Evolutionary conservation across 2,888 invertebrate genomes (phyloP), one percentile per base, ranked within the genome.

Genomic region (Calameuta idolon): DNA sequence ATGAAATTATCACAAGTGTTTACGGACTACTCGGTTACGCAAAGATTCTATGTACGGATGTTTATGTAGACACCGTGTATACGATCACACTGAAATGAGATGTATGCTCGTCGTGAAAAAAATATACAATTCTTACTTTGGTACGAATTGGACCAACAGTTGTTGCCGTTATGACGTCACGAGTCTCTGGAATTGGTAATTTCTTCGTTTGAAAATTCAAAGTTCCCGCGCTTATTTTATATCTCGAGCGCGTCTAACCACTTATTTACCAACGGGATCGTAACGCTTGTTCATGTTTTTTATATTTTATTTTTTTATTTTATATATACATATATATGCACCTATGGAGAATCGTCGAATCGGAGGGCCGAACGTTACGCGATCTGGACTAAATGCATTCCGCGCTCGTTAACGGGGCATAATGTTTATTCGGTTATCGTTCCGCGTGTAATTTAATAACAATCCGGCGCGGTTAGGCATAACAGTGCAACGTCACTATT

Each of bases 401-500:
- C 78, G 82, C 77, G 84, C 87, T 89, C 88, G 90, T 90, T 90
- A 90, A 88, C 80, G 85, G 85, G 84, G 85, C 88, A 86, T 88
- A 90, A 90, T 89, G 90, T 89, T 90, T 86, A 89, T 89, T 91
- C 88, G 90, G 88, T 90, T 89, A 90, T 86, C 86, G 87, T 85
- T 82, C 86, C 86, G 86, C 86, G 87, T 87, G 88, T 91, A 90
- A 91, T 91, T 91, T 86, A 90, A 91, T 91, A 90, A 91, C 88
- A 90, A 90, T 89, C 87, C 87, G 80, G 83, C 79, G 88, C 84
- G 88, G 85, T 87, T 88, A 86, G 85, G 86, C 86, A 85, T 87
- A 88, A 87, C 88, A 86, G 82, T 87, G 88, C 89, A 85, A 87
- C 87, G 90, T 89, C 89, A 89, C 87, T 87, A 85, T 31, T 75